phyloP scores from a whole-genome alignment of 2,888 invertebrate genomes.

The Cosmopolites sordidus region DNA sequence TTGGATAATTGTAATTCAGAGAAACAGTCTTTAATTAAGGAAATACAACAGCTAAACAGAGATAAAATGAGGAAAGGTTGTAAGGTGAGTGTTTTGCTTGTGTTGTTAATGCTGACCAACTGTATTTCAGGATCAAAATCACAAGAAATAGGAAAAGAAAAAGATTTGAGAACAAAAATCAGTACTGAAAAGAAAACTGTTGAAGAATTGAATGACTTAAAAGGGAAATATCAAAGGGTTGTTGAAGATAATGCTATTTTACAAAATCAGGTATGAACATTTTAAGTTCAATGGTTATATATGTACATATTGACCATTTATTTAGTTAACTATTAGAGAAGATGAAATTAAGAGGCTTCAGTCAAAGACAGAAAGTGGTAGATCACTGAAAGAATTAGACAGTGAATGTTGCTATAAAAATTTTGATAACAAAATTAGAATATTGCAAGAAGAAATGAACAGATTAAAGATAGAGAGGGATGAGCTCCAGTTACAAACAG shows the following conservation, averaged over 20 bases:
- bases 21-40: slow-evolving; percentile 29
- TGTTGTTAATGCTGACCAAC: background rate
- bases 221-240: slow-evolving; percentile 44
- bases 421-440: slow-evolving; percentile 49
- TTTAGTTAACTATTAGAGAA: slow-evolving; percentile 53
- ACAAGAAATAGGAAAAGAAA: slow-evolving; percentile 18
- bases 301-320: background rate
- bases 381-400: slow-evolving; percentile 56
- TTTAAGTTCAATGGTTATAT: background rate
- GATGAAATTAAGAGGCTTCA: slow-evolving; percentile 68
- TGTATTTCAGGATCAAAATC: slow-evolving; percentile 6
- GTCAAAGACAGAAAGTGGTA: slow-evolving; percentile 66
- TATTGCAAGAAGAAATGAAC: slow-evolving; percentile 55
- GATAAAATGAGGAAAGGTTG: slow-evolving; percentile 54
- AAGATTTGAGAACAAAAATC: slow-evolving; percentile 11
- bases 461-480: slow-evolving; percentile 59
- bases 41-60: slow-evolving; percentile 51
- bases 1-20: slow-evolving; percentile 56
- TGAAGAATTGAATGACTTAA: slow-evolving; percentile 45
- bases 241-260: slow-evolving; percentile 45
- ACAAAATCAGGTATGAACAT: slow-evolving; percentile 45
- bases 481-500: slow-evolving; percentile 54
- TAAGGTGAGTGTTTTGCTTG: slow-evolving; percentile 6
- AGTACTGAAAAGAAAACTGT: slow-evolving; percentile 45
- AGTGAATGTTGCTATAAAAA: slow-evolving; percentile 64